A percentile compares a stretch with the other conserved stretches of the same genome.
Evolutionary conservation across 2,113 vertebrate species (phyloP).

Genomic region (Stigmatopora nigra): DNA sequence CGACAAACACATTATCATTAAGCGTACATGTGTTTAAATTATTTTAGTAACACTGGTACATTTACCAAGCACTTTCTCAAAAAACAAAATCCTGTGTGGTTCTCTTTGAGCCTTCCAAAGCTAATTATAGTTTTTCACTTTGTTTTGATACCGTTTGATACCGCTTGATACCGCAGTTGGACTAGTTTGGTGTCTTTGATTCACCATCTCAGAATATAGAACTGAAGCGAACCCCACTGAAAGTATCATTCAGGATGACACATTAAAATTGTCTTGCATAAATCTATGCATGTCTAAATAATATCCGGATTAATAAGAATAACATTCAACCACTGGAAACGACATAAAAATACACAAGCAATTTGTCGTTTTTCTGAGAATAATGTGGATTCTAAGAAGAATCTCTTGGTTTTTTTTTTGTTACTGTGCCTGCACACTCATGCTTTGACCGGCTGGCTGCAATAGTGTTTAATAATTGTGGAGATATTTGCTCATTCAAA

Average conservation of each 20-base stretch:
- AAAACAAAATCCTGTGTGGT: too few relatives aligned
- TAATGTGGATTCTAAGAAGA: constrained; percentile 12
- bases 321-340: neutral
- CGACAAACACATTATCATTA: too few relatives aligned
- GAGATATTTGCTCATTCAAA: constrained; percentile 11
- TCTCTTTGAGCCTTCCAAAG: neutral
- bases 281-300: neutral
- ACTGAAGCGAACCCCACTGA: neutral
- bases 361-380: neutral
- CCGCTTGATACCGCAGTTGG: neutral
- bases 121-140: too few relatives aligned
- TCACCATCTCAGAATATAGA: neutral
- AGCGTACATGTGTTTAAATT: too few relatives aligned
- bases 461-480: constrained; percentile 16
- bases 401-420: constrained; percentile 6
- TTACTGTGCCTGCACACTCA: constrained; percentile 11
- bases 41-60: too few relatives aligned
- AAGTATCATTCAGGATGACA: neutral
- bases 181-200: neutral
- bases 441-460: constrained; percentile 26
- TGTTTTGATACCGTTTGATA: neutral
- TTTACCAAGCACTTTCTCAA: too few relatives aligned
- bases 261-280: neutral
- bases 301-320: neutral
- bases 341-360: neutral